Evolutionary conservation across 2,113 vertebrate species (phyloP).

Genomic region (Puma concolor): DNA sequence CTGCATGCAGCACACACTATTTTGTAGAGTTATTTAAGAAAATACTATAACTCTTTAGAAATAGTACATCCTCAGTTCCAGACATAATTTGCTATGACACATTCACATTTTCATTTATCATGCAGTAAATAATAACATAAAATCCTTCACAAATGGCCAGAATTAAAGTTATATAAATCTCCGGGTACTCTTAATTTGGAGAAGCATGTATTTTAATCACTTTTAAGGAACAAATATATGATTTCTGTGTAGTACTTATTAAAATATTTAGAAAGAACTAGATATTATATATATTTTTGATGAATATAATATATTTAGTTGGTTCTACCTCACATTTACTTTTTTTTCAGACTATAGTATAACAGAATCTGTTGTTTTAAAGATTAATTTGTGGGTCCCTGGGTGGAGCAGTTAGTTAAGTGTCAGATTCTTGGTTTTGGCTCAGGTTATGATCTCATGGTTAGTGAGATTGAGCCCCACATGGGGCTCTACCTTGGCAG

Average conservation of each 20-base stretch:
- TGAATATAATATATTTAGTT: not conserved
- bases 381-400: not conserved
- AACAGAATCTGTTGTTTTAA: not conserved
- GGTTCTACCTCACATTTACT: not conserved
- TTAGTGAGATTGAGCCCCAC: too few relatives aligned
- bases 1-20: constrained; percentile 8
- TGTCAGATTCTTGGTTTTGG: too few relatives aligned
- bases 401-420: too few relatives aligned
- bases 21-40: constrained; percentile 57
- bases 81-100: constrained; percentile 53
- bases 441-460: too few relatives aligned
- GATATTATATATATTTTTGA: not conserved
- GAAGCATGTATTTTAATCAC: not conserved
- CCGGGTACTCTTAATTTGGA: constrained; percentile 3
- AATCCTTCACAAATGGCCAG: constrained; percentile 43
- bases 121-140: constrained; percentile 68
- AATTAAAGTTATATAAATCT: constrained; percentile 62
- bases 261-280: constrained; percentile 37
- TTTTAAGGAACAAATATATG: not conserved
- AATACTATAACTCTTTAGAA: constrained; percentile 35
- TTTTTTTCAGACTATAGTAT: not conserved
- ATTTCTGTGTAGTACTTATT: not conserved
- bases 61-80: not conserved
- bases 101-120: constrained; percentile 64
- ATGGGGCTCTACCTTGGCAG: too few relatives aligned